Conservation (phyloP, 1,140 invertebrate species). For the Liolophura sinensis region DNA sequence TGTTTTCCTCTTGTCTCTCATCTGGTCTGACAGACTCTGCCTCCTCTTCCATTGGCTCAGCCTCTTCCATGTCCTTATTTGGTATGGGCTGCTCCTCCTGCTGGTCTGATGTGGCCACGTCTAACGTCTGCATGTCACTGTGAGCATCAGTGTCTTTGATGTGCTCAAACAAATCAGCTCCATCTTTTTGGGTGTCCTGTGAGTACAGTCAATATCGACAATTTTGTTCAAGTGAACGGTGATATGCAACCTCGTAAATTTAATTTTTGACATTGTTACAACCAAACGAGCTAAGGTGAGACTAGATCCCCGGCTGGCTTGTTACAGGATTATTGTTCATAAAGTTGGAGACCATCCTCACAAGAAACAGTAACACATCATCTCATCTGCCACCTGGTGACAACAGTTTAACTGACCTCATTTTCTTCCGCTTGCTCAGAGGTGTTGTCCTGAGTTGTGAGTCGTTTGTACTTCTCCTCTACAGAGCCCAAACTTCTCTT, state of each 20-base stretch:
- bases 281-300: no score
- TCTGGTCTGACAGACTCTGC: slow-evolving; percentile 41
- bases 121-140: slow-evolving; percentile 63
- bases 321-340: no score
- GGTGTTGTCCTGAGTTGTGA: slow-evolving; percentile 66
- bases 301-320: no score
- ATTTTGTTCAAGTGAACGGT: no score
- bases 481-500: slow-evolving; percentile 68
- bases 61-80: slow-evolving; percentile 48
- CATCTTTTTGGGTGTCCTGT: slow-evolving; percentile 7
- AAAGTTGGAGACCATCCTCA: no score
- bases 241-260: no score
- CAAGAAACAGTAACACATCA: no score
- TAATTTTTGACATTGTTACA: no score
- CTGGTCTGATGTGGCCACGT: slow-evolving; percentile 74
- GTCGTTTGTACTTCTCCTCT: slow-evolving; percentile 65
- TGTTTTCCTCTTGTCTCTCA: slow-evolving; percentile 38
- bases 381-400: no score
- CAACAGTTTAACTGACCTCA: not conserved
- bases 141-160: slow-evolving; percentile 75
- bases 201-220: no score
- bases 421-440: not conserved
- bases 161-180: slow-evolving; percentile 79
- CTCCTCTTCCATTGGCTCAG: slow-evolving; percentile 25
- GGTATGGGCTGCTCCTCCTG: slow-evolving; percentile 73